Percentiles rank a stretch among this genome's conserved stretches.
phyloP scores from a whole-genome alignment of 2,113 vertebrate species.

The Leucopsar rothschildi region DNA sequence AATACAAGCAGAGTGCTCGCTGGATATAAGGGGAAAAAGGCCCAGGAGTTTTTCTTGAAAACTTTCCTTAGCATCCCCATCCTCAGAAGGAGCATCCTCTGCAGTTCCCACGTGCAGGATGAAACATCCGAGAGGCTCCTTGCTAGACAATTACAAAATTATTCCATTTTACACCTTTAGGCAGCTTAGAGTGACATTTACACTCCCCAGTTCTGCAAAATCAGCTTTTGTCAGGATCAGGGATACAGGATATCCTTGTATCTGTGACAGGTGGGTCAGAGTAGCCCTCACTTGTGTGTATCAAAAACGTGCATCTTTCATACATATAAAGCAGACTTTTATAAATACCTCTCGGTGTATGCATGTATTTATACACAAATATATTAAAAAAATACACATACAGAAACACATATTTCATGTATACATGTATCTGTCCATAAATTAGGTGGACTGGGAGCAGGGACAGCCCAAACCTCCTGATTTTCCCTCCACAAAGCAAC shows the following conservation, averaged over 20 bases:
- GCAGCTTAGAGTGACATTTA: neutral
- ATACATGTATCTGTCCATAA: fast-evolving
- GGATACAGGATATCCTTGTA: neutral
- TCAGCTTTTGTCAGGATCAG: neutral
- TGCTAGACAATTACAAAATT: fast-evolving
- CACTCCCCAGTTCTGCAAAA: neutral
- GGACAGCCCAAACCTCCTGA: neutral
- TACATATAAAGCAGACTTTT: neutral
- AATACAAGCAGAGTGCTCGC: neutral
- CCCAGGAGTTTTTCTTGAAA: neutral
- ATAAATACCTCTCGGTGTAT: too few species aligned
- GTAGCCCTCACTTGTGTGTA: fast-evolving
- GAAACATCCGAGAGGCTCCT: neutral
- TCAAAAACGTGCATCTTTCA: fast-evolving
- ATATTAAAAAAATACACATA: too few species aligned
- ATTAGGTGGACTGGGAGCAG: neutral
- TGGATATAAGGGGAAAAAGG: fast-evolving
- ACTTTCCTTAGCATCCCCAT: neutral
- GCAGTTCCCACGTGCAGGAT: fast-evolving
- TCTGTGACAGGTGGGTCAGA: neutral
- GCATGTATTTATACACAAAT: neutral
- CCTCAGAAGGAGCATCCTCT: neutral
- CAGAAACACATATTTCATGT: too few species aligned
- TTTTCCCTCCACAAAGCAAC: neutral
- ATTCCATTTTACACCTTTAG: neutral